Evolutionary conservation across 2,113 vertebrate species (phyloP), one percentile per base, ranked within the genome.

Genomic region (Hymenochirus boettgeri): DNA sequence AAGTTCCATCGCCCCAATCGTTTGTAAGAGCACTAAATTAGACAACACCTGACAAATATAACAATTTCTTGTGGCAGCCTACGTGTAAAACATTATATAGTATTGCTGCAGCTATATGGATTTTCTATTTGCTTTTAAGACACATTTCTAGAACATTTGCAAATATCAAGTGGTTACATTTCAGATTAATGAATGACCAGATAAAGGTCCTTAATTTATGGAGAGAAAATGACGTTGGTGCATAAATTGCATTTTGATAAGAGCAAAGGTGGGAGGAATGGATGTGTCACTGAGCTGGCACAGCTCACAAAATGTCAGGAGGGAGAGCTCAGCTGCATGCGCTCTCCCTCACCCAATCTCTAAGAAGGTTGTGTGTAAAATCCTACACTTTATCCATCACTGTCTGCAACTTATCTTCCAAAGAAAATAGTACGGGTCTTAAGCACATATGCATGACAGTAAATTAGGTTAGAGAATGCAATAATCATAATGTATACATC

Each of bases 351-450:
- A n/a, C 25, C n/a, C n/a, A n/a, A n/a, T n/a, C 18, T 6, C 26
- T 48, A 19, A 17, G 27, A 24, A n/a, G n/a, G n/a, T n/a, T n/a
- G n/a, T n/a, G n/a, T 59, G 33, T 46, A 46, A 67, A 59, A 53
- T 58, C 45, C 27, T 67, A 42, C 15, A 67, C 33, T 52, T 23
- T 27, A 51, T 51, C 13, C 65, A 53, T 42, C 23, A 22, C 57
- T 60, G 65, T 47, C 56, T 60, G 24, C 50, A 45, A 47, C 22
- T 69, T 53, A 60, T 69, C 47, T 50, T 21, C 31, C 29, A 15
- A 13, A 37, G 21, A 17, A 26, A 18, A 37, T 22, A 5, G 18
- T 48, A 57, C 26, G 22, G 48, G 37, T 21, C 31, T 57, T 57
- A 18, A 50, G 31, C 48, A 29, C 33, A 33, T 26, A 26, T 3